Evolutionary conservation across 2,113 vertebrate species (phyloP).

Genomic region (Haemorhous mexicanus): DNA sequence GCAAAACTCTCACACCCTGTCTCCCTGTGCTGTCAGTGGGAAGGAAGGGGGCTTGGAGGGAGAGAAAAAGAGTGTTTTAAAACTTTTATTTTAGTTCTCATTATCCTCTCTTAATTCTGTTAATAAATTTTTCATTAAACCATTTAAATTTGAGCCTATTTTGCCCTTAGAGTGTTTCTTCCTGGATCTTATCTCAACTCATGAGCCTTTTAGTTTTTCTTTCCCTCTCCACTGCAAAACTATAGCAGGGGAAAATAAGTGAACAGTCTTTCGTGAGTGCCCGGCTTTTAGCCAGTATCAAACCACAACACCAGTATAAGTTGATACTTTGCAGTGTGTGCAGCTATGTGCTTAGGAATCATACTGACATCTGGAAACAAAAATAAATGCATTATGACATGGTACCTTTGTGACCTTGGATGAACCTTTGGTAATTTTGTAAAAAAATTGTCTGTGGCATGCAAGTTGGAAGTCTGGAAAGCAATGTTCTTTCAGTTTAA

Average conservation of each 20-base stretch:
- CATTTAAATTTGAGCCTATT: neutral
- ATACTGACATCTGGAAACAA: neutral
- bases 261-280: neutral
- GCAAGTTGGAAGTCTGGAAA: neutral
- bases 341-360: neutral
- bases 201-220: neutral
- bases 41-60: neutral
- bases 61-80: too few relatives aligned
- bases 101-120: neutral
- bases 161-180: neutral
- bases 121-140: neutral
- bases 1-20: neutral
- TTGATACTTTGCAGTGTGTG: neutral
- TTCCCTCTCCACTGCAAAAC: neutral
- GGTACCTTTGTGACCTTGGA: neutral
- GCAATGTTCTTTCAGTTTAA: neutral
- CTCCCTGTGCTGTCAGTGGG: neutral
- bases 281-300: neutral
- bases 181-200: neutral
- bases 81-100: neutral
- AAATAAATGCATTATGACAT: neutral
- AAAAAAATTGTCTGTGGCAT: neutral
- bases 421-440: neutral
- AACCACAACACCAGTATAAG: neutral
- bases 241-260: neutral